phyloP scores from a whole-genome alignment of 2,888 invertebrate species.

The Rugalucina vietnamica region DNA sequence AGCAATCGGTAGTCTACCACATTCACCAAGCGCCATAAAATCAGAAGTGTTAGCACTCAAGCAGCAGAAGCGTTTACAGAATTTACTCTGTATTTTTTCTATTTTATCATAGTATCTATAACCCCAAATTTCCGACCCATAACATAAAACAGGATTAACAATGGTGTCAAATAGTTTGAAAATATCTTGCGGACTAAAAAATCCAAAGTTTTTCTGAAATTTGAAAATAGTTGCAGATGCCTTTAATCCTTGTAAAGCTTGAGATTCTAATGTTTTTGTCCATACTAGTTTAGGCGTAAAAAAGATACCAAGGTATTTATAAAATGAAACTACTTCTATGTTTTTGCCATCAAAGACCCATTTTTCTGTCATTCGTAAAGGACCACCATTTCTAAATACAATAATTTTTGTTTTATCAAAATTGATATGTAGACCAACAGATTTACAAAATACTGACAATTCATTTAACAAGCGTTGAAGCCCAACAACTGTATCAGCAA shows the following conservation, averaged over 20 bases:
- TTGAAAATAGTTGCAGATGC: not conserved
- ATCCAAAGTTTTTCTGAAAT: not conserved
- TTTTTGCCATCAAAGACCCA: not conserved
- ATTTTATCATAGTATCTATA: not conserved
- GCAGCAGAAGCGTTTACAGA: constrained; percentile 25
- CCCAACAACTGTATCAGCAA: not conserved
- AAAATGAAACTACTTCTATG: not conserved
- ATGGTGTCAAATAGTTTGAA: constrained; percentile 14
- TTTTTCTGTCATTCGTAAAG: not conserved
- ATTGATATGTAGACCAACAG: not conserved
- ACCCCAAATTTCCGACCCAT: not conserved
- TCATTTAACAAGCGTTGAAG: not conserved
- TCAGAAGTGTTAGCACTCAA: constrained; percentile 22
- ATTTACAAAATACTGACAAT: not conserved
- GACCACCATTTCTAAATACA: not conserved
- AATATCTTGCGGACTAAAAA: not conserved
- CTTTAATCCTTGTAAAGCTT: constrained; percentile 1
- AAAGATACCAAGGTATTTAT: constrained; percentile 10
- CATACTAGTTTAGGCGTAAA: constrained; percentile 25
- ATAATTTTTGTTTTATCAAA: constrained; percentile 1
- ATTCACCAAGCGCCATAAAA: not conserved
- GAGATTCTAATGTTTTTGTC: not conserved
- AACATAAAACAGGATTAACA: constrained; percentile 2
- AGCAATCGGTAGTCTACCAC: constrained; percentile 16
- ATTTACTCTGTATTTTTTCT: constrained; percentile 26